phyloP scores from a whole-genome alignment of 2,113 vertebrate genomes.

The Coptodon bakossiorum region DNA sequence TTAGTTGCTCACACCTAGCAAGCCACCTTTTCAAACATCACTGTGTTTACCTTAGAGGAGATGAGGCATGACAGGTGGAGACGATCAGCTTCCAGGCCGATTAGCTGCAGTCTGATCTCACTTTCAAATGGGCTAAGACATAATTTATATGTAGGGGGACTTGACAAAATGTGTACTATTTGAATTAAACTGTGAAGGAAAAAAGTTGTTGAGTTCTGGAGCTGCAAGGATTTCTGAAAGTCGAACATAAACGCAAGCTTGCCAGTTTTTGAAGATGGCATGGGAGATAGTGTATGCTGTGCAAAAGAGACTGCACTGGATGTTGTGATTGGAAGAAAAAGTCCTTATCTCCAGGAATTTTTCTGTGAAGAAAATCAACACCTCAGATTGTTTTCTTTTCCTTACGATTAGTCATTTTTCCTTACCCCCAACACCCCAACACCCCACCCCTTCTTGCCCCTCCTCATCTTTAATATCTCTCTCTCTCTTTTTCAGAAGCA shows the following conservation, averaged over 20 bases:
- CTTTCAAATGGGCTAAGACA: slow-evolving; percentile 22
- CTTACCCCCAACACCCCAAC: neutral
- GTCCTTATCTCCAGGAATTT: slow-evolving; percentile 30
- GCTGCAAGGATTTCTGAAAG: slow-evolving; percentile 38
- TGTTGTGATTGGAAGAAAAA: slow-evolving; percentile 27
- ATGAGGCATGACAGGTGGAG: neutral
- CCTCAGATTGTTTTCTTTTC: neutral
- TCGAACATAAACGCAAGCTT: neutral
- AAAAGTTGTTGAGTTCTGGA: neutral
- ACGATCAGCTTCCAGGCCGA: slow-evolving; percentile 13
- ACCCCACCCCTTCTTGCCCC: neutral
- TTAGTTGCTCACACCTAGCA: neutral
- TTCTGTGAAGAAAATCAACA: slow-evolving; percentile 29
- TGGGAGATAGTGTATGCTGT: slow-evolving; percentile 1
- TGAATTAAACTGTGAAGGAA: neutral
- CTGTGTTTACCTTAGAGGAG: slow-evolving; percentile 23
- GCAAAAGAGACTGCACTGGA: slow-evolving; percentile 1
- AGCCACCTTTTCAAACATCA: neutral
- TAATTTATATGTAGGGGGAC: neutral
- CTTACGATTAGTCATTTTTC: slow-evolving; percentile 8
- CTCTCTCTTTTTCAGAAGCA: slow-evolving; percentile 9
- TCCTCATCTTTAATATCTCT: slow-evolving; percentile 43
- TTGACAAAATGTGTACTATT: neutral
- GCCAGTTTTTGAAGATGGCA: slow-evolving; percentile 18
- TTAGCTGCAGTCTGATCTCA: slow-evolving; percentile 4